These are phyloP conservation scores for Peromyscus eremicus DNA, from an alignment of 2,797 vertebrate species.

Conservation along the genomic window DNA sequence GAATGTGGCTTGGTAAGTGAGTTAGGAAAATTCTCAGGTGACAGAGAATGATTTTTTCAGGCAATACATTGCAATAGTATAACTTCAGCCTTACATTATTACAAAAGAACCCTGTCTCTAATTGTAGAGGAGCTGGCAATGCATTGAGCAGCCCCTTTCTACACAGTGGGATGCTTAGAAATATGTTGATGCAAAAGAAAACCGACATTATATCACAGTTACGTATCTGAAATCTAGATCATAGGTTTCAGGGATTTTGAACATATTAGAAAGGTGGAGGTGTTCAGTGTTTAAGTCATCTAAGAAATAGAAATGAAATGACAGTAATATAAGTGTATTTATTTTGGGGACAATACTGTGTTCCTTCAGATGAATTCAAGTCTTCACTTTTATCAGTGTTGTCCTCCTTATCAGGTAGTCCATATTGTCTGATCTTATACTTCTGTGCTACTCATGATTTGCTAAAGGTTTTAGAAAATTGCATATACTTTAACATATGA, in stretches of 20 bases:
- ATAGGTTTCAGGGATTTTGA: neutral
- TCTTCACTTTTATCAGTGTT: neutral
- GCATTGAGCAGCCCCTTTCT: neutral
- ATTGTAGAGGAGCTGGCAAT: neutral
- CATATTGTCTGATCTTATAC: neutral
- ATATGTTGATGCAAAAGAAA: conserved; percentile 37
- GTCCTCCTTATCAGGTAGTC: neutral
- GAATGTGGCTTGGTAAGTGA: neutral
- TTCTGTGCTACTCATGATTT: neutral
- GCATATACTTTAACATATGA: neutral
- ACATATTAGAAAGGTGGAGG: neutral
- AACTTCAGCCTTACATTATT: neutral
- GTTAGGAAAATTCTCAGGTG: conserved; percentile 32
- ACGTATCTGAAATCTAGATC: neutral
- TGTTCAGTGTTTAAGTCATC: neutral
- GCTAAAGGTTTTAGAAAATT: neutral
- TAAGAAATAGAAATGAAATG: neutral
- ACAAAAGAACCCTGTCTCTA: neutral
- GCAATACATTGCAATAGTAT: neutral
- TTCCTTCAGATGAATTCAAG: neutral
- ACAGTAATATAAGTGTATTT: neutral
- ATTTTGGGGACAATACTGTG: neutral
- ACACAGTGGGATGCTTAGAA: neutral
- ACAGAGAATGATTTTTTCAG: neutral
- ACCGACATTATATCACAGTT: neutral